phyloP scores from a whole-genome alignment of 2,113 vertebrate species.

The Bostrychus sinensis region DNA sequence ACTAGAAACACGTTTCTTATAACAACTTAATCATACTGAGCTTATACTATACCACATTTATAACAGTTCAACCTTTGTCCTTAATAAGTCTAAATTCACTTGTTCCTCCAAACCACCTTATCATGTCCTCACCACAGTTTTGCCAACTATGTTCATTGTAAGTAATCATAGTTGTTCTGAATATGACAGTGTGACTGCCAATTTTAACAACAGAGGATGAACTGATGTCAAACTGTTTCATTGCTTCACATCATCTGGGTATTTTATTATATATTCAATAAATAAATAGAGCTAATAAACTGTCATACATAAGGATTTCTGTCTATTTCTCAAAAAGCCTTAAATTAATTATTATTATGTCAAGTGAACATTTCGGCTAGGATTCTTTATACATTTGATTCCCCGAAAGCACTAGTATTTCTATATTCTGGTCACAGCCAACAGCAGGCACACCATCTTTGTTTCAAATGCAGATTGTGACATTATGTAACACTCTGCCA shows the following conservation, averaged over 20 bases:
- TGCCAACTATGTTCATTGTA: too few relatives aligned
- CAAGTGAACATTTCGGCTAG: too few relatives aligned
- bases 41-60: not conserved
- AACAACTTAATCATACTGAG: not conserved
- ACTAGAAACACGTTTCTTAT: slow-evolving; percentile 14
- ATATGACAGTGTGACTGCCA: not conserved
- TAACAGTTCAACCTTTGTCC: not conserved
- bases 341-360: too few relatives aligned
- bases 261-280: too few relatives aligned
- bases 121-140: not conserved
- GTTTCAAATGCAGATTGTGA: slow-evolving; percentile 52
- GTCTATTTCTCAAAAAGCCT: too few relatives aligned
- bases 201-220: not conserved
- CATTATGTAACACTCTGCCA: slow-evolving; percentile 40
- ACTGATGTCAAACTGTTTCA: not conserved
- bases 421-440: slow-evolving; percentile 3
- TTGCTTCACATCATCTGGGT: not conserved
- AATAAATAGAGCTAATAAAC: too few relatives aligned
- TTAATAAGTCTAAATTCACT: not conserved
- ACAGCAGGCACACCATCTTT: slow-evolving; percentile 26
- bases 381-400: not conserved
- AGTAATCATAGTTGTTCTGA: slow-evolving; percentile 1
- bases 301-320: too few relatives aligned
- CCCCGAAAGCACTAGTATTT: not conserved
- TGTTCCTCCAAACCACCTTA: not conserved